Percentiles rank a stretch among this genome's conserved stretches.
Evolutionary conservation across 2,797 vertebrate species (phyloP).

Genomic region (Buphagus erythrorhynchus): DNA sequence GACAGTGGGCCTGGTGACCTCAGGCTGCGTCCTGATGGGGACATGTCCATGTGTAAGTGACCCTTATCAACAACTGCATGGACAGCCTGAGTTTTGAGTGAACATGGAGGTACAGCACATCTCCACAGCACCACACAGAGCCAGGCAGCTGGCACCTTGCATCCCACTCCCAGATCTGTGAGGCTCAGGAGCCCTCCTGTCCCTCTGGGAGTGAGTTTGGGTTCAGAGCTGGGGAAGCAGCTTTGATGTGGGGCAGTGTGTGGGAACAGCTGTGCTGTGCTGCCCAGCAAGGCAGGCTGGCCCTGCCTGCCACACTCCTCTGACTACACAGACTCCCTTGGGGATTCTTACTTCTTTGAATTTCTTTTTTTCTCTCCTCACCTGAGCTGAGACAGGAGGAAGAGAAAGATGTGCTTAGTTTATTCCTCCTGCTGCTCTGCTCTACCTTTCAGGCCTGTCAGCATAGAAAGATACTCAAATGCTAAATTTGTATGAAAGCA

Average conservation of each 20-base stretch:
- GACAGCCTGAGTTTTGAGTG: neutral
- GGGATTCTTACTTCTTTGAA: neutral
- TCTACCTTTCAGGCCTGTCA: neutral
- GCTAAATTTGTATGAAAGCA: neutral
- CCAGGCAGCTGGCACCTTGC: neutral
- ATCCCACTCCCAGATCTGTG: neutral
- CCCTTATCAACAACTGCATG: neutral
- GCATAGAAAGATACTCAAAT: neutral
- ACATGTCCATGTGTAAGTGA: neutral
- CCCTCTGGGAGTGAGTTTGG: neutral
- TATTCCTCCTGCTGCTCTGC: neutral
- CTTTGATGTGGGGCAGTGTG: neutral
- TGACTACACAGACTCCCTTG: neutral
- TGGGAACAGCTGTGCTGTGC: neutral
- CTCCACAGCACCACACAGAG: neutral
- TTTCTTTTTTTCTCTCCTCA: neutral
- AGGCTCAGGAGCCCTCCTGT: neutral
- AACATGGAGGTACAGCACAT: rapidly evolving
- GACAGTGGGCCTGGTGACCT: neutral
- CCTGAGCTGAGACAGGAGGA: neutral
- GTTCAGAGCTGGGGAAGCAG: neutral
- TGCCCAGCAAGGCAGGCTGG: neutral
- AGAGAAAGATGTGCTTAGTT: neutral
- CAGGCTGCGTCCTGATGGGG: neutral
- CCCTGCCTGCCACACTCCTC: neutral